Percentiles rank a stretch among this genome's conserved stretches.
These are phyloP conservation scores for Drosophila parabipectinata DNA, from an alignment of 1,140 invertebrate genomes.

Conservation along the genomic window DNA sequence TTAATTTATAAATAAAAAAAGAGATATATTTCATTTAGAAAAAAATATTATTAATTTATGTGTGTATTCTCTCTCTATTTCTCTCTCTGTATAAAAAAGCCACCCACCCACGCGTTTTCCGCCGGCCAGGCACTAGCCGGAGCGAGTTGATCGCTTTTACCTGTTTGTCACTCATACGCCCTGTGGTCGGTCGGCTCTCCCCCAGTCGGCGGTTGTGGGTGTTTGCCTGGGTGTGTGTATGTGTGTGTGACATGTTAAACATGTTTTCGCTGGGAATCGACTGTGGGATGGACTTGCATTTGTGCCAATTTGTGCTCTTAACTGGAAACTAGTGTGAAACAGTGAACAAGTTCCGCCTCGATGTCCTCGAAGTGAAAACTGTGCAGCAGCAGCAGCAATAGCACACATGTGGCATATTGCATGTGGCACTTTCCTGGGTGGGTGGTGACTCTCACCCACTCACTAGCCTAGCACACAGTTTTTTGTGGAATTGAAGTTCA, in stretches of 20 bases:
- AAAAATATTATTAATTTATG: too few relatives aligned
- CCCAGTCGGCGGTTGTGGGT: conserved; percentile 27
- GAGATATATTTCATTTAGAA: too few relatives aligned
- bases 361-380: conserved; percentile 52
- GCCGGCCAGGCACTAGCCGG: conserved; percentile 43
- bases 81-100: too few relatives aligned
- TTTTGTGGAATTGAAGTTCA: conserved; percentile 29
- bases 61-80: too few relatives aligned
- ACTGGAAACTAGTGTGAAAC: conserved; percentile 43
- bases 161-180: conserved; percentile 72
- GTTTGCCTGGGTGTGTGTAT: conserved; percentile 10
- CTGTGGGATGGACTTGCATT: conserved; percentile 38
- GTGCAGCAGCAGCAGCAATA: not conserved
- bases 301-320: conserved; percentile 42
- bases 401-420: conserved; percentile 21
- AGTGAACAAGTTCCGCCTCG: conserved; percentile 39
- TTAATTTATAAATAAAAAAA: too few relatives aligned
- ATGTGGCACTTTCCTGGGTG: not conserved
- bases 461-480: not conserved
- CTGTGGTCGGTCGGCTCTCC: conserved; percentile 41
- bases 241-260: conserved; percentile 66
- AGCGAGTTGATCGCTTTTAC: conserved; percentile 64
- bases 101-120: too few relatives aligned
- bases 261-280: conserved; percentile 51
- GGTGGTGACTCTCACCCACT: conserved; percentile 11